Conservation (phyloP, 2,113 vertebrate genomes). For the Holacanthus passer region DNA sequence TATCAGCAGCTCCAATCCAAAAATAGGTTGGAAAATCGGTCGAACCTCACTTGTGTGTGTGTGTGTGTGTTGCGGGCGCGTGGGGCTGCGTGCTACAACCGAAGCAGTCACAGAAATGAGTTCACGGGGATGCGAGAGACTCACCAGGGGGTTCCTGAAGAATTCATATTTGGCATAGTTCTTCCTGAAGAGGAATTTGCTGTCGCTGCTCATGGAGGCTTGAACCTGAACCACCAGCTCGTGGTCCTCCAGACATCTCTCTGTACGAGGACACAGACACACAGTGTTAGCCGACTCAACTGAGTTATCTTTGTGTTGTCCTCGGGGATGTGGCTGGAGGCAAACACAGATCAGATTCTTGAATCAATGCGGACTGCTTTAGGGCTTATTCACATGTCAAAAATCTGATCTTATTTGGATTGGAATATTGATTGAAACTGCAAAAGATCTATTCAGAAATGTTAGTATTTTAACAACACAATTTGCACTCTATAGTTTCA, state of each 20-base stretch:
- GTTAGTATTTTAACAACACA: neutral
- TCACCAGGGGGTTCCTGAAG: constrained; percentile 96
- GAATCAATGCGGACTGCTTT: neutral
- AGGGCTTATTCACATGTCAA: neutral
- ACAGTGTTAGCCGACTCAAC: constrained; percentile 12
- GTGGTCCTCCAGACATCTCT: constrained; percentile 95
- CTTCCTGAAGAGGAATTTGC: constrained; percentile 97
- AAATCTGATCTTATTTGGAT: neutral
- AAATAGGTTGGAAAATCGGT: constrained; percentile 15
- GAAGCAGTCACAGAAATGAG: constrained; percentile 57
- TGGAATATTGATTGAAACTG: neutral
- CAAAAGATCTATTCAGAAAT: neutral
- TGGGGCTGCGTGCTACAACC: constrained; percentile 44
- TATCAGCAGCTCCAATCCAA: neutral
- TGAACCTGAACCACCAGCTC: constrained; percentile 94
- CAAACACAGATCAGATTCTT: neutral
- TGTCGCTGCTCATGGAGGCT: constrained; percentile 91
- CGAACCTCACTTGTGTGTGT: neutral
- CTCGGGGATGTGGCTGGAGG: neutral
- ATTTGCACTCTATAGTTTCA: neutral
- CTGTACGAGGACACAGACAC: constrained; percentile 74
- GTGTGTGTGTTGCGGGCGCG: neutral
- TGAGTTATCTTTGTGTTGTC: neutral
- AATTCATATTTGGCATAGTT: constrained; percentile 98
- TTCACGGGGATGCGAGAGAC: constrained; percentile 57